Percentiles rank a stretch among this genome's conserved stretches.
These are phyloP conservation scores for Thecophora atra DNA, from an alignment of 2,888 invertebrate genomes.

Conservation along the genomic window DNA sequence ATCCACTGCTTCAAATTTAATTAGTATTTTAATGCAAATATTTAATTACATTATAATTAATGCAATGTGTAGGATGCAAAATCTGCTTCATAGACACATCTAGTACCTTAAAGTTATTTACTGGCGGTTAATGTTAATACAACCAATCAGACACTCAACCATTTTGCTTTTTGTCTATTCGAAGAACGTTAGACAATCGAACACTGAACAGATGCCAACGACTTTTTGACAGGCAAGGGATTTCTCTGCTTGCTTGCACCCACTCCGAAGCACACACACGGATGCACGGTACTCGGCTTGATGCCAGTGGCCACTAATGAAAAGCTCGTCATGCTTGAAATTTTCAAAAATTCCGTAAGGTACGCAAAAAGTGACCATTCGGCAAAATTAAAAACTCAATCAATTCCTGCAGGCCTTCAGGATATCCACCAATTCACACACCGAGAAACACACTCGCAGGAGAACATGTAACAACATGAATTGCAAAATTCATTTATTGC, in stretches of 20 bases:
- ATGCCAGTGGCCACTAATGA: constrained; percentile 8
- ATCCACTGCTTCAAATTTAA: neutral
- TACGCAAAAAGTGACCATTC: constrained; percentile 33
- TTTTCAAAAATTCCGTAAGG: constrained; percentile 11
- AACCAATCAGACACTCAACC: too few species aligned
- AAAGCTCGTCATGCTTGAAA: constrained; percentile 23
- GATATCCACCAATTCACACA: constrained; percentile 15
- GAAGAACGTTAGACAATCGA: too few species aligned
- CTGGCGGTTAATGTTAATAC: too few species aligned
- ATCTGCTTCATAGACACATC: too few species aligned
- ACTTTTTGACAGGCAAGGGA: too few species aligned
- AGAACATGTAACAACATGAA: constrained; percentile 16
- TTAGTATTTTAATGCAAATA: neutral
- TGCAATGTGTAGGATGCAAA: too few species aligned
- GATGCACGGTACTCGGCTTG: neutral
- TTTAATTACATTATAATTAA: too few species aligned
- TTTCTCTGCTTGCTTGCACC: neutral
- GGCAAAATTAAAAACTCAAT: constrained; percentile 41
- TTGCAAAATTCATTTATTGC: constrained; percentile 42
- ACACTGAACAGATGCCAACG: too few species aligned
- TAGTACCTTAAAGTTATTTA: too few species aligned
- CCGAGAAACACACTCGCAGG: neutral
- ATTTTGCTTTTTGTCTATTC: too few species aligned
- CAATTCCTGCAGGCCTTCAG: constrained; percentile 36
- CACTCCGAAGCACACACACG: constrained; percentile 14